These are phyloP conservation scores for Hirudinaria manillensis DNA, from an alignment of 2,888 invertebrate genomes.

Conservation along the genomic window DNA sequence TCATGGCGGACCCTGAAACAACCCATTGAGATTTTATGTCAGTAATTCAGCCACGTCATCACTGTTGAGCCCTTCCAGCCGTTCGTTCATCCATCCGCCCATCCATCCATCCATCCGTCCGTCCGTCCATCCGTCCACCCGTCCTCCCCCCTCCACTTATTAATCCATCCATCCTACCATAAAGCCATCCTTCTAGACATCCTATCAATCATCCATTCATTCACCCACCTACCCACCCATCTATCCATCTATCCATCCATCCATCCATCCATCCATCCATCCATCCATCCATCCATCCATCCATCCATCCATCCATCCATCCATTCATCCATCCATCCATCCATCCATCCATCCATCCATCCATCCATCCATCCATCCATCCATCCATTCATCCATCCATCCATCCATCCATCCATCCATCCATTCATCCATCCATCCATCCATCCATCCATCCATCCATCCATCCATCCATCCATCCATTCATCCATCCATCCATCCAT, in stretches of 20 bases:
- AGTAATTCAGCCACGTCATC: neutral
- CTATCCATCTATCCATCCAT: neutral
- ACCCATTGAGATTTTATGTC: too few species aligned
- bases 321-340: neutral
- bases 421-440: neutral
- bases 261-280: constrained; percentile 2
- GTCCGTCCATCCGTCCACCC: constrained; percentile 1
- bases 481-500: neutral
- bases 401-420: constrained; percentile 6
- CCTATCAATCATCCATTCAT: neutral
- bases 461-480: constrained; percentile 5
- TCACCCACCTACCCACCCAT: neutral
- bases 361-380: neutral
- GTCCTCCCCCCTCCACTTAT: neutral
- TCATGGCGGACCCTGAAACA: too few species aligned
- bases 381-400: neutral
- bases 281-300: neutral
- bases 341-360: constrained; percentile 2
- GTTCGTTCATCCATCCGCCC: constrained; percentile 18
- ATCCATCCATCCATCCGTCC: constrained; percentile 1
- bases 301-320: neutral
- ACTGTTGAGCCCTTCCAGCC: constrained; percentile 22
- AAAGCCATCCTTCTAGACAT: neutral
- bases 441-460: constrained; percentile 2
- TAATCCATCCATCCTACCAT: neutral